Evolutionary conservation across 2,888 invertebrate species (phyloP).

Genomic region (Luperina nickerlii): DNA sequence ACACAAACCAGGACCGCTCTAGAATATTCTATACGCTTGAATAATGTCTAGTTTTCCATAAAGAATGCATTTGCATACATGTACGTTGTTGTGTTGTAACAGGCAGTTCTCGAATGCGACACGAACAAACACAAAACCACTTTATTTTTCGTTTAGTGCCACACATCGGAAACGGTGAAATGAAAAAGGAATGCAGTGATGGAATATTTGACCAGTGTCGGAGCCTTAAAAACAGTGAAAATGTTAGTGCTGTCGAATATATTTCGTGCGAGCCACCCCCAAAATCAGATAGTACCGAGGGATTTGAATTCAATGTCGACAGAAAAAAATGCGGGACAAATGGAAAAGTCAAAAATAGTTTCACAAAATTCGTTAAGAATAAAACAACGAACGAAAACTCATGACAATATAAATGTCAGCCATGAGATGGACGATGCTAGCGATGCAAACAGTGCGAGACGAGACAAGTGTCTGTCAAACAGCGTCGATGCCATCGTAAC

Average conservation of each 20-base stretch:
- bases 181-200: constrained; percentile 89
- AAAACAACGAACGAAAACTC: constrained; percentile 83
- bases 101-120: constrained; percentile 72
- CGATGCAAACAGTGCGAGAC: constrained; percentile 74
- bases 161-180: constrained; percentile 75
- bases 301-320: constrained; percentile 73
- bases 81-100: constrained; percentile 73
- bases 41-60: constrained; percentile 82
- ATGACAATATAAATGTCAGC: constrained; percentile 77
- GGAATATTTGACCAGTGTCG: constrained; percentile 87
- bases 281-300: constrained; percentile 79
- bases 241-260: constrained; percentile 89
- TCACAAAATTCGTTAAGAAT: constrained; percentile 82
- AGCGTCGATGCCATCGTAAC: constrained; percentile 85
- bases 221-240: constrained; percentile 88
- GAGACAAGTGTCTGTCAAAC: constrained; percentile 83
- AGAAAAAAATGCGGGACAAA: constrained; percentile 71
- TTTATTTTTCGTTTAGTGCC: constrained; percentile 73
- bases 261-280: constrained; percentile 84
- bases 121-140: constrained; percentile 81
- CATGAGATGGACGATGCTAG: constrained; percentile 72
- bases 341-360: constrained; percentile 73
- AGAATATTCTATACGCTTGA: constrained; percentile 83
- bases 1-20: constrained; percentile 75
- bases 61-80: constrained; percentile 83